A percentile compares a stretch with the other conserved stretches of the same genome.
phyloP scores from a whole-genome alignment of 2,797 vertebrate species.

The Liasis olivaceus region DNA sequence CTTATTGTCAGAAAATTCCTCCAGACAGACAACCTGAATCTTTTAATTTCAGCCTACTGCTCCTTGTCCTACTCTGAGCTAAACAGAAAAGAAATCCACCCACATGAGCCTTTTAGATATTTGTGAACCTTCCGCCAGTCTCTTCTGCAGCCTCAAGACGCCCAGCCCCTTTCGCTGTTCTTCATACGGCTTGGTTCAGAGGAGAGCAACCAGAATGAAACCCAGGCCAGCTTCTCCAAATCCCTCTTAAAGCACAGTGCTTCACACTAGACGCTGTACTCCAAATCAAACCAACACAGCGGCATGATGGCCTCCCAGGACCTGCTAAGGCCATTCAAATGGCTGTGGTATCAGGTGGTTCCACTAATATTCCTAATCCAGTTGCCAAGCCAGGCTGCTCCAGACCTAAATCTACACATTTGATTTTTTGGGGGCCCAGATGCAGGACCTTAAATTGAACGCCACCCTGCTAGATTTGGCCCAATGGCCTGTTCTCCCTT shows the following conservation, averaged over 20 bases:
- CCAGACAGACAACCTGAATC: neutral
- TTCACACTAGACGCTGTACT: neutral
- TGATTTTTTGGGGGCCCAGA: neutral
- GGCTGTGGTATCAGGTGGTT: neutral
- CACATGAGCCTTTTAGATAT: neutral
- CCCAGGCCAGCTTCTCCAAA: neutral
- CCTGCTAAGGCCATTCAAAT: neutral
- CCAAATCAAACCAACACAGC: neutral
- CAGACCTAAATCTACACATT: neutral
- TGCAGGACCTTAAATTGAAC: neutral
- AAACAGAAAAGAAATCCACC: neutral
- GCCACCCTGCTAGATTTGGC: neutral
- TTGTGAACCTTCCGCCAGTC: too few relatives aligned
- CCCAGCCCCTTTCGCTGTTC: too few relatives aligned
- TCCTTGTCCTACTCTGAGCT: neutral
- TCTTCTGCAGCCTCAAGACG: neutral
- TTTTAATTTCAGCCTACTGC: neutral
- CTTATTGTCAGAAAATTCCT: neutral
- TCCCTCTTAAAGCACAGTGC: neutral
- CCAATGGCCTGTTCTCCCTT: neutral
- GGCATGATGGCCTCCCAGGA: too few relatives aligned
- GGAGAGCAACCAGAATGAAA: neutral
- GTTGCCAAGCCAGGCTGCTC: neutral
- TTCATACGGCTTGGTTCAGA: neutral
- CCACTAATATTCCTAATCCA: neutral